These are phyloP conservation scores for Karalla daura DNA, from an alignment of 2,797 vertebrate species.

Conservation along the genomic window DNA sequence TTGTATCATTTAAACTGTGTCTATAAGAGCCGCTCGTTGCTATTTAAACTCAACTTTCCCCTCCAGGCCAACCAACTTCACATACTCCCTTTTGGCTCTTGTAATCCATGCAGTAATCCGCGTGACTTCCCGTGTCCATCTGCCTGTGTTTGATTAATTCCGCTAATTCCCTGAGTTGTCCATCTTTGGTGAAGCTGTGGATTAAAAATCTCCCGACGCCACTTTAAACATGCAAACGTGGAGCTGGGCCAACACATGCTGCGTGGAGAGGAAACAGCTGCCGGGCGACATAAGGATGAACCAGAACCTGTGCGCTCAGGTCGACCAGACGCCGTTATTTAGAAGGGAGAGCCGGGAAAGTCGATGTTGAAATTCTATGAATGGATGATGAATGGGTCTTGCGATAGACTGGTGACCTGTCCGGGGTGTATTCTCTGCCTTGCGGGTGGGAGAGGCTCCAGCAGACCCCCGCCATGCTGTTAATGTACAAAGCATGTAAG, in stretches of 20 bases:
- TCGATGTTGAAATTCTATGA: not conserved
- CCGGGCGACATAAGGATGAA: conserved; percentile 5
- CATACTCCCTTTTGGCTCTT: conserved; percentile 17
- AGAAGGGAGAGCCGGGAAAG: not conserved
- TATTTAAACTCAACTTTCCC: conserved; percentile 8
- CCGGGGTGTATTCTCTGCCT: too few relatives aligned
- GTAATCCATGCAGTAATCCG: conserved; percentile 46
- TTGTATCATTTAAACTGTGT: not conserved
- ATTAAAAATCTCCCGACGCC: conserved; percentile 52
- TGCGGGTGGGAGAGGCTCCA: too few relatives aligned
- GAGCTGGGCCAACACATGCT: conserved; percentile 22
- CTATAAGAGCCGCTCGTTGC: not conserved
- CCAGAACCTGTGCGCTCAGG: not conserved
- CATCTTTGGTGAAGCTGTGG: conserved; percentile 31
- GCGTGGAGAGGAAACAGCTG: conserved; percentile 14
- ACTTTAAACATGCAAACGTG: conserved; percentile 39
- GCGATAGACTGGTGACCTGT: too few relatives aligned
- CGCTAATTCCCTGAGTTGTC: conserved; percentile 23
- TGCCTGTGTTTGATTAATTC: conserved; percentile 44
- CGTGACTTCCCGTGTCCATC: conserved; percentile 48
- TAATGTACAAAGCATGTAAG: too few relatives aligned
- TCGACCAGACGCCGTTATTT: not conserved
- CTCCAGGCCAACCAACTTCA: not conserved
- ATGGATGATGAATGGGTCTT: conserved; percentile 14
- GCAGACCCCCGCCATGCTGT: too few relatives aligned